Evolutionary conservation across 2,797 vertebrate genomes (phyloP).

Genomic region (Basileuterus tristriatus): DNA sequence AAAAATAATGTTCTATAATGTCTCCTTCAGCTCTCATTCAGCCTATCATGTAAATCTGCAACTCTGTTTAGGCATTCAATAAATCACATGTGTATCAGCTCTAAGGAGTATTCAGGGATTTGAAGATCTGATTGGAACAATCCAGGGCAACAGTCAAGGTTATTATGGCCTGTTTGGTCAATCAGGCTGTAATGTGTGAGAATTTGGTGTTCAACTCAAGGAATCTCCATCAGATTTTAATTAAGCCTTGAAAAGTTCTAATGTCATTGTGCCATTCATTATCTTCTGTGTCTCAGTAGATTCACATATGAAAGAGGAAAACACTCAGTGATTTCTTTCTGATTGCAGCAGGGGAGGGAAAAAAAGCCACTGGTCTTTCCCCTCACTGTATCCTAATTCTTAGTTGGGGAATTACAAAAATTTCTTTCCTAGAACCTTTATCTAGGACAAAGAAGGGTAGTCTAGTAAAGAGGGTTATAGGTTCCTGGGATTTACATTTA

Average conservation of each 20-base stretch:
- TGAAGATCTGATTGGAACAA: neutral
- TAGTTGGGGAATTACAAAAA: neutral
- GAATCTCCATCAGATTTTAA: neutral
- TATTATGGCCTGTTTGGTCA: neutral
- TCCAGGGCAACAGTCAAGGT: neutral
- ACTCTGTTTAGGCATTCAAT: neutral
- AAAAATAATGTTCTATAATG: fast-evolving
- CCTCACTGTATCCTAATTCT: neutral
- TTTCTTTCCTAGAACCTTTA: neutral
- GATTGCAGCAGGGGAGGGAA: neutral
- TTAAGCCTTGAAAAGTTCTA: neutral
- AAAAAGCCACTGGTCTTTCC: neutral
- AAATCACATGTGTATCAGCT: neutral
- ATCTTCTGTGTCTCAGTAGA: neutral
- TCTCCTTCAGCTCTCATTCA: neutral
- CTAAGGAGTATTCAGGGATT: neutral
- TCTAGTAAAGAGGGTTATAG: neutral
- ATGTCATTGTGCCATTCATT: neutral
- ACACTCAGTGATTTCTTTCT: neutral
- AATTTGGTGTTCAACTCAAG: neutral
- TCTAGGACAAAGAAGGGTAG: neutral
- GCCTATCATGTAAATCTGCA: neutral
- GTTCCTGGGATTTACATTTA: no score
- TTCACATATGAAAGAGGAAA: neutral
- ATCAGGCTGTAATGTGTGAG: neutral